Conservation (phyloP, 2,797 vertebrate genomes). For the Chrosomus eos region DNA sequence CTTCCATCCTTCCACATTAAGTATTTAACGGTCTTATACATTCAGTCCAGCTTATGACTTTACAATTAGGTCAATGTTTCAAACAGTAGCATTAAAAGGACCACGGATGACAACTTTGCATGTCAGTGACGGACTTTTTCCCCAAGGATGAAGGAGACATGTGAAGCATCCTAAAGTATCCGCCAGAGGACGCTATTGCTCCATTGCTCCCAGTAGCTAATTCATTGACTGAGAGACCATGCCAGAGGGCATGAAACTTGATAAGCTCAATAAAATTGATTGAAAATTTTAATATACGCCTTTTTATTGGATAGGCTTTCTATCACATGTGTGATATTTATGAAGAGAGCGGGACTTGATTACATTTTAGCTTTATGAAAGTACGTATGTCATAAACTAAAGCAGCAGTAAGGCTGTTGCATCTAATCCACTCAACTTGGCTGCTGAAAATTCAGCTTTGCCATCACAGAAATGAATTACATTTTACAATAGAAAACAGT, state of each 20-base stretch:
- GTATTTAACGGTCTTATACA: conserved; percentile 43
- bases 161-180: conserved; percentile 3
- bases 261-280: conserved; percentile 68
- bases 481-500: not conserved
- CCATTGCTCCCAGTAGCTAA: conserved; percentile 54
- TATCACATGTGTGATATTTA: not conserved
- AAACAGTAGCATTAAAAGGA: conserved; percentile 30
- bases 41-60: conserved; percentile 9
- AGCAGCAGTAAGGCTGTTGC: not conserved
- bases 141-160: conserved; percentile 10
- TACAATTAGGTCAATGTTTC: not conserved
- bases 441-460: not conserved
- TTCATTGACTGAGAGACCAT: conserved; percentile 52
- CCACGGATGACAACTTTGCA: conserved; percentile 25
- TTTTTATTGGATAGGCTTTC: conserved; percentile 12
- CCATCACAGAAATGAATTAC: not conserved
- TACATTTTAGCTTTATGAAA: not conserved
- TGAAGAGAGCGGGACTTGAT: not conserved
- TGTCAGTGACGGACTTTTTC: conserved; percentile 2
- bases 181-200: conserved; percentile 67
- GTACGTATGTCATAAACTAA: not conserved
- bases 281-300: conserved; percentile 37
- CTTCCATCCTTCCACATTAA: conserved; percentile 8
- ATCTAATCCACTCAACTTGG: not conserved
- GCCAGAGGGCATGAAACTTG: conserved; percentile 56